Evolutionary conservation across 2,888 invertebrate species (phyloP), one percentile per base, ranked within the genome.

Genomic region (Panopea generosa): DNA sequence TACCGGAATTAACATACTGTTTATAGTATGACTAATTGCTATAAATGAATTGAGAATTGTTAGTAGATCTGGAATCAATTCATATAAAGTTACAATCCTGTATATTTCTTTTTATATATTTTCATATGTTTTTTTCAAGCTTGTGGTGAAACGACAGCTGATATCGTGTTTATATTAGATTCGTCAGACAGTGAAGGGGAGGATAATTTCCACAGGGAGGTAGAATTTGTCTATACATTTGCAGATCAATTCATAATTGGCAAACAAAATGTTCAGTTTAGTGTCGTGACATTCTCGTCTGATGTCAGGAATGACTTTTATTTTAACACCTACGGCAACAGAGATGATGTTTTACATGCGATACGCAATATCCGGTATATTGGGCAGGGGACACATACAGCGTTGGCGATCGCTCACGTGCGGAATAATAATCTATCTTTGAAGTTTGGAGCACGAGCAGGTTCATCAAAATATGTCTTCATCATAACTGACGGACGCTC

Each of bases 401-500:
- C 77, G 2, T 74, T 40, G 6, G 85, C 82, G 0, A 57, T 86
- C 27, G 62, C 73, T 14, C 63, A 77, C 43, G 81, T 83, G 7
- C 73, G 83, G 3, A 33, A 49, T 6, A 63, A 82, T 38, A 76
- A 45, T 20, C 45, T 45, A 9, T 24, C 45, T 9, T 53, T 66
- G 7, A 33, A 53, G 4, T 47, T 79, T 43, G 85, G 85, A 18
- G 80, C 60, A 0, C 60, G 85, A 2, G 9, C 43, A 33, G 76
- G 77, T 61, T 73, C 82, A 2, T 59, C 77, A 43, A 85, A 77
- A 82, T 90, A 70, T 57, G 84, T 78, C 0, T 79, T 87, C 24
- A 76, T 84, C 0, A 89, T 92, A 9, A 82, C 85, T 1, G 82
- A 85, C 24, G 85, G 85, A 24, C 74, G 77, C 4, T 85, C 85